Base-by-base conservation (phyloP, 2,797 vertebrate genomes). In the Poecilia picta region DNA sequence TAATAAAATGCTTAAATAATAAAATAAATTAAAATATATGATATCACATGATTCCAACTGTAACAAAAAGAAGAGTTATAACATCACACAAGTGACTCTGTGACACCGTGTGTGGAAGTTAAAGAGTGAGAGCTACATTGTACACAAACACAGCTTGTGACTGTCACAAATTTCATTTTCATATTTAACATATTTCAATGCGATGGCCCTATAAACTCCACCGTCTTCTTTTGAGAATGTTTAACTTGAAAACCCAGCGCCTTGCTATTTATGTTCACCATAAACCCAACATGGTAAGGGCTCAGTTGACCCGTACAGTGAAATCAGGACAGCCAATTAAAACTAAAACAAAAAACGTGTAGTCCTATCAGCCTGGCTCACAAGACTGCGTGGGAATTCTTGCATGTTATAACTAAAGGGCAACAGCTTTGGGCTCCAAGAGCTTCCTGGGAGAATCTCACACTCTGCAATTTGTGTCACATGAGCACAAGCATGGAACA, bases 1-100 rank as follows among this genome's bases (percentile, higher is more conserved):
- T 84, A 84, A 92, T 39, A 80, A 78, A 83, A 81, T 31, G 68
- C 76, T 88, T 13, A 68, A 23, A 68, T 41, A 68, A 68, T 23
- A 6, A 43, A 43, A 70, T 25, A 2, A 43, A 70, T 41, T 18
- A 68, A 20, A 41, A 68, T 41, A 13, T 70, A 6, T 70, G 43
- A 28, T 68, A 41, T 2, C 43, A 3, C 6, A 71, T 28, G 23
- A 45, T 71, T 43, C 2, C 23, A 45, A 70, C 5, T 45, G 23
- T 70, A 41, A 8, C 66, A 41, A 43, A 2, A 12, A 23, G 39
- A 11, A 25, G 8, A 41, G 36, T 64, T 66, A 33, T 10, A 36
- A 39, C 31, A 64, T 23, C 64, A 39, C 10, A 20, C 64, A 41
- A 41, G 23, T 8, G 11, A 41, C n/a, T n/a, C n/a, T n/a, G n/a